phyloP scores from a whole-genome alignment of 1,140 invertebrate genomes.

The Bombyx mandarina region DNA sequence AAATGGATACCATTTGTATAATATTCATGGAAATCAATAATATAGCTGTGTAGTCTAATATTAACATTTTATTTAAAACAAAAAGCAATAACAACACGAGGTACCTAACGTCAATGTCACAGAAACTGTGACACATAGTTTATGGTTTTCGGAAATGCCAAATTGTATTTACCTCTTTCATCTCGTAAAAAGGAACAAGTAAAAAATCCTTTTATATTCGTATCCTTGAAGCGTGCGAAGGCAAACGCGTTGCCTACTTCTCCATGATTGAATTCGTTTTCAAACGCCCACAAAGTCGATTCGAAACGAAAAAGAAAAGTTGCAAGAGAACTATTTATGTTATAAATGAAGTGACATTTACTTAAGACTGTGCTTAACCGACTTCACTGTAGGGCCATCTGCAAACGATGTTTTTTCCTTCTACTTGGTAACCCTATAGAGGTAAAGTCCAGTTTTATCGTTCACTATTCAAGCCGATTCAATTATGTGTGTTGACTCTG shows the following conservation, averaged over 20 bases:
- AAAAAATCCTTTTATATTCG: slow-evolving; percentile 15
- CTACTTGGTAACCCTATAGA: too few species aligned
- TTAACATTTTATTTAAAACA: slow-evolving; percentile 9
- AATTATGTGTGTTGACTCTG: slow-evolving; percentile 49
- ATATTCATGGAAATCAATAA: slow-evolving; percentile 25
- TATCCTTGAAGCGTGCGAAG: slow-evolving; percentile 12
- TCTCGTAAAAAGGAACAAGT: slow-evolving; percentile 4
- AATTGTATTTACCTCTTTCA: slow-evolving; percentile 6
- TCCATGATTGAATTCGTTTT: slow-evolving; percentile 44
- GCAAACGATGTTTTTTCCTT: too few species aligned
- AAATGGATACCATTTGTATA: slow-evolving; percentile 34
- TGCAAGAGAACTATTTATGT: slow-evolving; percentile 36
- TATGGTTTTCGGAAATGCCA: not conserved
- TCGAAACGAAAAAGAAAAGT: slow-evolving; percentile 20
- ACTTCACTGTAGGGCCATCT: too few species aligned
- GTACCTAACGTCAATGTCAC: too few species aligned
- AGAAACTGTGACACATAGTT: too few species aligned
- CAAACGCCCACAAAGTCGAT: slow-evolving; percentile 27
- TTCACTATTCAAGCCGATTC: slow-evolving; percentile 43
- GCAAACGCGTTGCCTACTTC: slow-evolving; percentile 20
- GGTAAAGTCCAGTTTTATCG: slow-evolving; percentile 12
- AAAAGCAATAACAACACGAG: too few species aligned
- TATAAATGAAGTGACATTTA: too few species aligned
- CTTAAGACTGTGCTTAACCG: too few species aligned
- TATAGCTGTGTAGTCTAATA: slow-evolving; percentile 20